phyloP scores from a whole-genome alignment of 1,140 invertebrate species.

The Drosophila mayri region DNA sequence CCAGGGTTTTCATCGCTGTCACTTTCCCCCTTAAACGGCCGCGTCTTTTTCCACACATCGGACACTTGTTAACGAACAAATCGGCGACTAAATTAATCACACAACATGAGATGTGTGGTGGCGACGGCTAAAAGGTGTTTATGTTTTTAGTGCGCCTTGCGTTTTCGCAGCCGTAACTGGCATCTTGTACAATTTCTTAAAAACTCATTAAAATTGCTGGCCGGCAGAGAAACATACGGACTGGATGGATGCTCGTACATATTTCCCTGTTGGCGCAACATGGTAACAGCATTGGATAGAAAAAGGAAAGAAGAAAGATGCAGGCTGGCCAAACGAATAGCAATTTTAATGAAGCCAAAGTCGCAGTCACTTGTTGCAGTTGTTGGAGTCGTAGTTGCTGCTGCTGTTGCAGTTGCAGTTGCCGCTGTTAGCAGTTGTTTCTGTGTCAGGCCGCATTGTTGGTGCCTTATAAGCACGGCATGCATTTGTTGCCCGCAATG shows the following conservation, averaged over 20 bases:
- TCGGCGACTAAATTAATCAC: conserved; percentile 62
- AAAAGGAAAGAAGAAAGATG: conserved; percentile 60
- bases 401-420: conserved; percentile 29
- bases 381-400: conserved; percentile 47
- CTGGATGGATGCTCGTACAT: conserved; percentile 12
- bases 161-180: conserved; percentile 53
- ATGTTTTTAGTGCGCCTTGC: conserved; percentile 29
- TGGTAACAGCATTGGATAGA: conserved; percentile 37
- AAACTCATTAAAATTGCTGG: conserved; percentile 76
- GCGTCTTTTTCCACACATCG: conserved; percentile 43
- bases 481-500: conserved; percentile 77
- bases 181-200: conserved; percentile 74
- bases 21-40: conserved; percentile 35
- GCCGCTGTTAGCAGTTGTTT: conserved; percentile 37
- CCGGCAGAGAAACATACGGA: conserved; percentile 33
- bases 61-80: conserved; percentile 60
- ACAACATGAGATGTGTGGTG: conserved; percentile 58
- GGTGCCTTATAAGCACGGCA: conserved; percentile 75
- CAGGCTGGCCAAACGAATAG: conserved; percentile 68
- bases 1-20: conserved; percentile 52
- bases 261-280: conserved; percentile 48
- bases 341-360: conserved; percentile 79
- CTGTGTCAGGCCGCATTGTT: conserved; percentile 63
- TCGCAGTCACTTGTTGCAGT: conserved; percentile 46
- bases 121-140: conserved; percentile 37